These are phyloP conservation scores for Leucosticte australis DNA, from an alignment of 2,113 vertebrate species.

Conservation along the genomic window DNA sequence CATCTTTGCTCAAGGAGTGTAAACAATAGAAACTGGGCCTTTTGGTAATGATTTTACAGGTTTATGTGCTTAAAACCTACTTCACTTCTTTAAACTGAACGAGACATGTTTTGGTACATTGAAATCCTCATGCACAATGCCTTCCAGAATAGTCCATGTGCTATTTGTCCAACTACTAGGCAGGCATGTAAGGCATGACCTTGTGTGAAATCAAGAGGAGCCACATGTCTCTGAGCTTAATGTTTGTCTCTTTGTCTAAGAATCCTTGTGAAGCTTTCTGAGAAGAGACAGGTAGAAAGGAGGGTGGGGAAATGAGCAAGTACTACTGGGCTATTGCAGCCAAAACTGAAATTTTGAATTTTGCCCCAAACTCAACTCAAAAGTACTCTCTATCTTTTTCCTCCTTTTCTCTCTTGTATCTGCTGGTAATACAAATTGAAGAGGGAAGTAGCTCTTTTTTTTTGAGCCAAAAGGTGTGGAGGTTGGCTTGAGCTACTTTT, in stretches of 20 bases:
- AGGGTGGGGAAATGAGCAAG: background rate
- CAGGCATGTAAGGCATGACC: background rate
- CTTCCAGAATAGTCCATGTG: background rate
- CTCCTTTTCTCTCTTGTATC: background rate
- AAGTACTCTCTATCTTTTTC: background rate
- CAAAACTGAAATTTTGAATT: background rate
- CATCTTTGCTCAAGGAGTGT: background rate
- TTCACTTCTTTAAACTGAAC: background rate
- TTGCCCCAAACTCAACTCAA: background rate
- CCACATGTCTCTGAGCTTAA: background rate
- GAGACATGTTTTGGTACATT: background rate
- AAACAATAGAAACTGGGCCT: background rate
- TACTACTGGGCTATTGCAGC: background rate
- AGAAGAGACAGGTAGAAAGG: background rate
- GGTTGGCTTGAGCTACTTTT: background rate
- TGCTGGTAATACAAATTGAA: fast-evolving
- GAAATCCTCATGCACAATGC: background rate
- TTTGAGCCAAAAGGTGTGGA: background rate
- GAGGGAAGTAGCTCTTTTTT: background rate
- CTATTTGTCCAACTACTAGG: background rate
- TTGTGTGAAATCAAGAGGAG: background rate
- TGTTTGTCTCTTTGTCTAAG: background rate
- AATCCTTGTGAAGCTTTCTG: background rate
- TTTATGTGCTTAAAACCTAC: background rate
- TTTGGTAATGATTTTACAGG: background rate